Percentiles rank a stretch among this genome's conserved stretches.
These are phyloP conservation scores for Chymomyza caudatula DNA, from an alignment of 2,888 invertebrate genomes.

Conservation along the genomic window DNA sequence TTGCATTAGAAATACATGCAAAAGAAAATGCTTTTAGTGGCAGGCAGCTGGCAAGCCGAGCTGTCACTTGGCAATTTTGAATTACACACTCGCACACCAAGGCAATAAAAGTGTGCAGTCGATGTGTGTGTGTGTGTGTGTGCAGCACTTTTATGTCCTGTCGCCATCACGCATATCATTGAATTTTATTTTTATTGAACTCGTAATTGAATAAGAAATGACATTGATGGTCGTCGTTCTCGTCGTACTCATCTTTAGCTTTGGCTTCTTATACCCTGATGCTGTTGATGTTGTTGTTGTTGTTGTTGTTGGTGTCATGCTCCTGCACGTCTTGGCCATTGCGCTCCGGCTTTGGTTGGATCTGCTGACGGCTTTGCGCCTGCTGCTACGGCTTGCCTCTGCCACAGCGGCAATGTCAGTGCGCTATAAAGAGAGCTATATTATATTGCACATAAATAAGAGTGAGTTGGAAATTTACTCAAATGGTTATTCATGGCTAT, in stretches of 20 bases:
- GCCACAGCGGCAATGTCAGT: not conserved
- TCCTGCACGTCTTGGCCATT: not conserved
- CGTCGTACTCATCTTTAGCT: not conserved
- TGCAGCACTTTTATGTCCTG: slow-evolving; percentile 40
- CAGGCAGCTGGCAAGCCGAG: slow-evolving; percentile 1
- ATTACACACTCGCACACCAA: slow-evolving; percentile 24
- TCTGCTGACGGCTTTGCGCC: slow-evolving; percentile 37
- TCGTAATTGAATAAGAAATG: slow-evolving; percentile 66
- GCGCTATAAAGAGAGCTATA: slow-evolving; percentile 42
- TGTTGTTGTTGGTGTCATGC: not conserved
- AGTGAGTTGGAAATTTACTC: slow-evolving; percentile 32
- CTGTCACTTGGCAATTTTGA: slow-evolving; percentile 30
- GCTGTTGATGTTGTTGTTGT: no score
- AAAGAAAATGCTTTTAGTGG: slow-evolving; percentile 34
- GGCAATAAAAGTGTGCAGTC: not conserved
- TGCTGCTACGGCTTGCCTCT: slow-evolving; percentile 18
- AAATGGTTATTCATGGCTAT: slow-evolving; percentile 43
- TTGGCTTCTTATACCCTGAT: not conserved
- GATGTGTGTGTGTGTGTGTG: not conserved
- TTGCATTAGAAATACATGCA: not conserved
- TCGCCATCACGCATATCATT: slow-evolving; percentile 48
- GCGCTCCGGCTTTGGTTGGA: not conserved
- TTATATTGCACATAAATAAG: slow-evolving; percentile 47
- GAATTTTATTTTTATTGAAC: slow-evolving; percentile 65
- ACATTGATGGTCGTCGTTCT: slow-evolving; percentile 46